phyloP scores from a whole-genome alignment of 2,888 invertebrate species.

The Agrotis segetum region DNA sequence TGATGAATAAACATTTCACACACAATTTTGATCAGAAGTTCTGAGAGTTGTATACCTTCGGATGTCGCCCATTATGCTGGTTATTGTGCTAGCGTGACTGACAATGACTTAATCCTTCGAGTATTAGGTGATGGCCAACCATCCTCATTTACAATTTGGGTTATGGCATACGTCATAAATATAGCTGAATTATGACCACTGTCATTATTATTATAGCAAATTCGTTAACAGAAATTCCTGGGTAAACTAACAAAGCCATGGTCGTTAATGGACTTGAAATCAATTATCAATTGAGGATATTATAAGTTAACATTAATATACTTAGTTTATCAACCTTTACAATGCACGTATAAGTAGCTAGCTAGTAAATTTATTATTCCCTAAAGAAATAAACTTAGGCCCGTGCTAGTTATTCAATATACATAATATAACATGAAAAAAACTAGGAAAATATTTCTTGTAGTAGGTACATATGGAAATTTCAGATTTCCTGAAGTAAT shows the following conservation, averaged over 20 bases:
- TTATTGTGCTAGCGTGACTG: conserved; percentile 58
- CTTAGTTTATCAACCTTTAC: too few species aligned
- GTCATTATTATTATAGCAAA: conserved; percentile 3
- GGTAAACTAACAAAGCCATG: background rate
- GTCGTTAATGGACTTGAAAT: background rate
- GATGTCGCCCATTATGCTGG: conserved; percentile 61
- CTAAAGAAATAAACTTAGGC: background rate
- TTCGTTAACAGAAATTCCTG: conserved; percentile 9
- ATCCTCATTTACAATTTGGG: conserved; percentile 63
- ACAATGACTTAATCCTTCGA: conserved; percentile 60
- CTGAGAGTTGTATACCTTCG: conserved; percentile 49
- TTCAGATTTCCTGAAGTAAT: conserved; percentile 56
- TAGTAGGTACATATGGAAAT: conserved; percentile 35
- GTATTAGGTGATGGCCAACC: conserved; percentile 67
- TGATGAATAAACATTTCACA: conserved; percentile 44
- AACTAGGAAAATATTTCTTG: background rate
- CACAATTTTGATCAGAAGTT: conserved; percentile 47
- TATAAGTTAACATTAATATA: too few species aligned
- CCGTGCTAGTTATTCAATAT: background rate
- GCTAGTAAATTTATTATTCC: background rate
- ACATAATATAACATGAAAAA: background rate
- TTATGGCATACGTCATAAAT: conserved; percentile 36
- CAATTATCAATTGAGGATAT: background rate
- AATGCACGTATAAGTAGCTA: background rate
- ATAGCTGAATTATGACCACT: conserved; percentile 17